These are phyloP conservation scores for Lasioglossum zephyrum DNA, from an alignment of 2,888 invertebrate species.

Conservation along the genomic window DNA sequence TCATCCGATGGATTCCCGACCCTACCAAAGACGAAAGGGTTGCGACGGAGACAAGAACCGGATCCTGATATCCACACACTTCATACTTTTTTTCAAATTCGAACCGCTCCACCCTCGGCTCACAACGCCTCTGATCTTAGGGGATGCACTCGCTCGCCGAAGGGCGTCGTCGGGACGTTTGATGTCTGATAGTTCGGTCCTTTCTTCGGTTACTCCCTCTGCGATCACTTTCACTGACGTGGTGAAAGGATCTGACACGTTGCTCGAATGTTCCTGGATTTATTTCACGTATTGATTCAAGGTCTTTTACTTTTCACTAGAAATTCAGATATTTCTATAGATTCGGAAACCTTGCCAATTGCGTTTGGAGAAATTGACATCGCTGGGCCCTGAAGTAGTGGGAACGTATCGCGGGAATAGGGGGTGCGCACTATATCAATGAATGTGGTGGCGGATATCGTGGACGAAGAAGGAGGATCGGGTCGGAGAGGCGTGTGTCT, in stretches of 20 bases:
- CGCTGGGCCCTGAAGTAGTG: neutral
- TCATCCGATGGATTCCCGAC: constrained; percentile 60
- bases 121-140: neutral
- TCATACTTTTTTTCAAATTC: neutral
- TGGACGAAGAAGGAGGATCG: neutral
- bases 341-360: neutral
- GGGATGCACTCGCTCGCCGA: neutral
- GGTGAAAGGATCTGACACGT: neutral
- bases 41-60: neutral
- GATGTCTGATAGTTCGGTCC: neutral
- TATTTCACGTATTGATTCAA: neutral
- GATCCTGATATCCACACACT: neutral
- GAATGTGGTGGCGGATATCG: neutral
- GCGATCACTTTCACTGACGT: neutral
- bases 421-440: neutral
- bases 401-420: neutral
- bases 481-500: neutral
- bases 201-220: neutral
- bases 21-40: constrained; percentile 17
- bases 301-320: no score
- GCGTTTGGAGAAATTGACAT: neutral
- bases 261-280: neutral
- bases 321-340: no score
- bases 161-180: constrained; percentile 6
- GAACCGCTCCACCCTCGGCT: neutral